Percentiles rank a stretch among this genome's conserved stretches.
Conservation (phyloP, 1,140 invertebrate genomes). For the Dolichoris vasculosae region DNA sequence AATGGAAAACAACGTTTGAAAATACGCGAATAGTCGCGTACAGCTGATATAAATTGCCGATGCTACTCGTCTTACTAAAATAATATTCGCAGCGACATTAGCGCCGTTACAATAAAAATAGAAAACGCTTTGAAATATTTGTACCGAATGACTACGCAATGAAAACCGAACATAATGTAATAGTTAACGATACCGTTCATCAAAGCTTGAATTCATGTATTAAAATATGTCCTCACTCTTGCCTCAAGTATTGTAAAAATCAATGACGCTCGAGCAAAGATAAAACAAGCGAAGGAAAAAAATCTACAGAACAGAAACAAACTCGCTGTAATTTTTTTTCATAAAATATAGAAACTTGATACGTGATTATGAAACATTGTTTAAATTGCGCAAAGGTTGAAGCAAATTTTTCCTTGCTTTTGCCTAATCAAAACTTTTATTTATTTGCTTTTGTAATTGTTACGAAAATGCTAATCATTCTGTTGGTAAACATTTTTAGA, state of each 20-base stretch:
- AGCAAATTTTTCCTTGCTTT: background rate
- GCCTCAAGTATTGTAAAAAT: background rate
- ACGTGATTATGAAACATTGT: background rate
- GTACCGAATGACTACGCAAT: background rate
- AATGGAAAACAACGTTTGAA: background rate
- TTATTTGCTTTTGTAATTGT: background rate
- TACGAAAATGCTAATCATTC: background rate
- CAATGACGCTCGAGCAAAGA: background rate
- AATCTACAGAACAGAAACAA: background rate
- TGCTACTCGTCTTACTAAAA: slow-evolving; percentile 39
- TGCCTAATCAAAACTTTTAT: background rate
- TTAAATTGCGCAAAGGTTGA: background rate
- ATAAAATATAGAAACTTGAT: background rate
- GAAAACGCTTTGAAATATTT: slow-evolving; percentile 14
- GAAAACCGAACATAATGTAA: background rate
- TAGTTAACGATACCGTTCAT: background rate
- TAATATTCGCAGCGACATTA: background rate
- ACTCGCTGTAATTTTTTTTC: background rate
- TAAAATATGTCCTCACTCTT: background rate
- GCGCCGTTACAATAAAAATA: slow-evolving; percentile 3
- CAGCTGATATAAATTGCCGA: slow-evolving; percentile 36
- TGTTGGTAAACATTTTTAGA: background rate
- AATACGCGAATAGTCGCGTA: background rate
- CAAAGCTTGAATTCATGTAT: background rate
- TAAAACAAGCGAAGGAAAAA: background rate